Percentiles rank a stretch among this genome's conserved stretches.
These are phyloP conservation scores for Pasiphila rectangulata DNA, from an alignment of 2,888 invertebrate genomes.

Conservation along the genomic window DNA sequence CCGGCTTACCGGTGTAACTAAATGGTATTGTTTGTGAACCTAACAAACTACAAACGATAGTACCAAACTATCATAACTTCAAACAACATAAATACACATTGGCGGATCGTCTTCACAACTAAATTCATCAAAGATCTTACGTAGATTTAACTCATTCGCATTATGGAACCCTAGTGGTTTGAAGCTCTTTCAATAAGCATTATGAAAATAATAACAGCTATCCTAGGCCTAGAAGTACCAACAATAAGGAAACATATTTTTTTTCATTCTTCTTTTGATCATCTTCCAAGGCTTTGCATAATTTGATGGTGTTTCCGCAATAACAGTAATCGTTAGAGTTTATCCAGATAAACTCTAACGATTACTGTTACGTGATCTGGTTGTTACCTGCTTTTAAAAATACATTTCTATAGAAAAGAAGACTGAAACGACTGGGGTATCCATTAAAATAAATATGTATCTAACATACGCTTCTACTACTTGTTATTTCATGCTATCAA, in stretches of 20 bases:
- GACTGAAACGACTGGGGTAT: background rate
- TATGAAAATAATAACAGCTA: background rate
- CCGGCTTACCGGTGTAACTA: too few species aligned
- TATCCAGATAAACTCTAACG: background rate
- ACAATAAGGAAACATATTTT: background rate
- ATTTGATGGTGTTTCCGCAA: constrained; percentile 3
- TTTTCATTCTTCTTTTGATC: background rate
- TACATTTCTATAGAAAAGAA: background rate
- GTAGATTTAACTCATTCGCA: constrained; percentile 39
- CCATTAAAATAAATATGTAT: background rate
- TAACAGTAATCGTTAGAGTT: constrained; percentile 5
- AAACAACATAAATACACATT: constrained; percentile 8
- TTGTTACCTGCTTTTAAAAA: too few species aligned
- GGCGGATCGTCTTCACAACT: constrained; percentile 22
- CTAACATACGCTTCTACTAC: too few species aligned
- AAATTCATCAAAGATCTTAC: constrained; percentile 43
- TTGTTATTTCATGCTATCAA: background rate
- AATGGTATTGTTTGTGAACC: too few species aligned
- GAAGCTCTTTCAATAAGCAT: constrained; percentile 5
- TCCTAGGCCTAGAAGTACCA: background rate
- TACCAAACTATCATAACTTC: constrained; percentile 16
- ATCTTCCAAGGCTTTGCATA: background rate
- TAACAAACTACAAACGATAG: background rate
- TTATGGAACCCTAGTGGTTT: constrained; percentile 36
- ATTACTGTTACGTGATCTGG: too few species aligned